These are phyloP conservation scores for Trachelus troglodyta DNA, from an alignment of 2,888 invertebrate species.

Conservation along the genomic window DNA sequence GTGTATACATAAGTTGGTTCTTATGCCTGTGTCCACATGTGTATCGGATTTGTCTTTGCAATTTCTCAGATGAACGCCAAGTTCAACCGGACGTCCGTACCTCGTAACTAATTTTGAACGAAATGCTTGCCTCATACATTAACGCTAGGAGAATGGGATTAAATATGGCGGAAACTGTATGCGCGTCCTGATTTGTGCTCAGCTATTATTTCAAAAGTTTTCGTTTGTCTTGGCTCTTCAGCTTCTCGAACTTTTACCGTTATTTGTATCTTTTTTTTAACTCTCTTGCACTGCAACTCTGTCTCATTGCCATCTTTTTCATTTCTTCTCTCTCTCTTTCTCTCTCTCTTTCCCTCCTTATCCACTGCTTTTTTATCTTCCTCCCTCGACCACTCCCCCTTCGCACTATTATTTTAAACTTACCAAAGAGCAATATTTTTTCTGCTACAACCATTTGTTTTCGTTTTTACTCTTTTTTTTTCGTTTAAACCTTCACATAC, in stretches of 20 bases:
- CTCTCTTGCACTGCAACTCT: constrained; percentile 11
- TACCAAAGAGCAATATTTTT: background rate
- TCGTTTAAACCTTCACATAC: background rate
- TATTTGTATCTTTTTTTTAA: background rate
- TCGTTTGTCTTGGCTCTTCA: background rate
- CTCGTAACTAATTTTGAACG: background rate
- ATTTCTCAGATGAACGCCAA: background rate
- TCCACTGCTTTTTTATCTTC: background rate
- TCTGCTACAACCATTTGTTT: background rate
- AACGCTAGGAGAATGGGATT: background rate
- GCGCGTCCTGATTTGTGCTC: background rate
- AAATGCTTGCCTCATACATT: background rate
- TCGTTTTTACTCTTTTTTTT: constrained; percentile 11
- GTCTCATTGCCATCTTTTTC: background rate
- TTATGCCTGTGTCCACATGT: background rate
- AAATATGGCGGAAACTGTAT: background rate
- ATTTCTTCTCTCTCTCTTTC: background rate
- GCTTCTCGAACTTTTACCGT: background rate
- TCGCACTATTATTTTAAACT: background rate
- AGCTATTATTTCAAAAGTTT: background rate
- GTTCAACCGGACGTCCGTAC: background rate
- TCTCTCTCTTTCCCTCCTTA: too few species aligned
- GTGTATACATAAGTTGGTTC: background rate
- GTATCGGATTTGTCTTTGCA: background rate
- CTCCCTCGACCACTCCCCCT: background rate